A percentile compares a stretch with the other conserved stretches of the same genome.
phyloP scores from a whole-genome alignment of 2,797 vertebrate species.

The Prunella strophiata region DNA sequence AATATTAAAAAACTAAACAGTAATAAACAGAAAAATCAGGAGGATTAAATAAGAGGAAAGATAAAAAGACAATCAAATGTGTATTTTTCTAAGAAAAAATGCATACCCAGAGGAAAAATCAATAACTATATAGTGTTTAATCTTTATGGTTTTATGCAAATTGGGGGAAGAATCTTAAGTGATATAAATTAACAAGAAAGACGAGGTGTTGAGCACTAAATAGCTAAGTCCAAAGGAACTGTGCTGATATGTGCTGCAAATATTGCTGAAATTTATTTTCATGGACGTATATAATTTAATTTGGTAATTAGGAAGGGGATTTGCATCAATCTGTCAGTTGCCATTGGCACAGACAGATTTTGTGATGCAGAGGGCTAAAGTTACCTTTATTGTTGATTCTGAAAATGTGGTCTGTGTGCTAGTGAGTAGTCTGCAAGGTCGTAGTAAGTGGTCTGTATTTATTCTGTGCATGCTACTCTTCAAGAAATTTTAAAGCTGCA shows the following conservation, averaged over 20 bases:
- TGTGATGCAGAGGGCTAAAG: background rate
- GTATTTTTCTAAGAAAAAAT: background rate
- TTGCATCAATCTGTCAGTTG: background rate
- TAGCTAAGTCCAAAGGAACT: background rate
- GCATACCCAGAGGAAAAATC: background rate
- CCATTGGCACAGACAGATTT: background rate
- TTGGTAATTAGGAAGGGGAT: background rate
- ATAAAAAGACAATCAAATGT: background rate
- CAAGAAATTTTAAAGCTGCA: background rate
- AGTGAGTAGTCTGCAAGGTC: background rate
- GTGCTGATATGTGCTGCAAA: background rate
- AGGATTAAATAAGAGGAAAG: constrained; percentile 6
- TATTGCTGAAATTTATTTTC: background rate
- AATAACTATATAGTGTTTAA: background rate
- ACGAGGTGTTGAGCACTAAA: constrained; percentile 13
- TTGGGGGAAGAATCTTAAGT: background rate
- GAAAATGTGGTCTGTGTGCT: background rate
- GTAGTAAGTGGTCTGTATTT: background rate
- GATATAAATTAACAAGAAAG: background rate
- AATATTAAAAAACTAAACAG: background rate
- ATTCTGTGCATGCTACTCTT: background rate
- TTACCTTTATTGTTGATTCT: background rate
- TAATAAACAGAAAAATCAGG: background rate
- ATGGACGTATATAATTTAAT: background rate
- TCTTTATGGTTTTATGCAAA: background rate